These are phyloP conservation scores for Artemia sp. DNA, from an alignment of 2,888 invertebrate genomes.

Conservation along the genomic window DNA sequence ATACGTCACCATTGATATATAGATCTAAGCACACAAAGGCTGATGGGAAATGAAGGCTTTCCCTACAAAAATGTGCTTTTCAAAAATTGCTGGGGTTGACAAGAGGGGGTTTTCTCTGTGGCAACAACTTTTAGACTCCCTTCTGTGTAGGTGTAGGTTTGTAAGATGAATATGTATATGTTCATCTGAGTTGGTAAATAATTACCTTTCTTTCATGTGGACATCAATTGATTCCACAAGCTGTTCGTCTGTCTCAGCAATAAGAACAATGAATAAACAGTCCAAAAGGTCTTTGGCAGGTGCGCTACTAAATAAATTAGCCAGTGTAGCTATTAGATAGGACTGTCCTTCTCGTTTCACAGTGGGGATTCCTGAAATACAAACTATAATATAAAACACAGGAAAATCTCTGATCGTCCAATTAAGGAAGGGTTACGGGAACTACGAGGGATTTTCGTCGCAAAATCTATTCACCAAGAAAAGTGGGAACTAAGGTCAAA, in stretches of 20 bases:
- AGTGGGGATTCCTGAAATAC: constrained; percentile 76
- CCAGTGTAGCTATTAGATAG: constrained; percentile 66
- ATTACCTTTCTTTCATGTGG: constrained; percentile 56
- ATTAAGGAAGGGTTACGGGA: neutral
- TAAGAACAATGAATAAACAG: constrained; percentile 63
- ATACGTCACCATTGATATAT: too few species aligned
- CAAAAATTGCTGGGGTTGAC: too few species aligned
- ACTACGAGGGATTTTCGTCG: neutral
- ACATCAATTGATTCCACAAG: constrained; percentile 55
- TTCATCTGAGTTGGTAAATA: constrained; percentile 26
- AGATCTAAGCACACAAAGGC: too few species aligned
- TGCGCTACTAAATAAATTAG: constrained; percentile 65
- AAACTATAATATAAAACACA: constrained; percentile 41
- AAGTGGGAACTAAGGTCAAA: neutral
- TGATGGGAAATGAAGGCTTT: too few species aligned
- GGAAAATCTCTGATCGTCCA: neutral
- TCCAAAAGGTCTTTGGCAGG: constrained; percentile 51
- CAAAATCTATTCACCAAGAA: neutral
- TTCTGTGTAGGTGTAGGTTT: too few species aligned
- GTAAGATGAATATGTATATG: too few species aligned
- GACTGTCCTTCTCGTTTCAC: constrained; percentile 71
- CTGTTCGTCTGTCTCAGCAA: constrained; percentile 68
- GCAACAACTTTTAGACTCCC: too few species aligned
- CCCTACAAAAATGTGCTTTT: too few species aligned
- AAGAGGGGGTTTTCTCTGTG: too few species aligned